These are phyloP conservation scores for Macquaria ambigua DNA, from an alignment of 2,113 vertebrate genomes.

Conservation along the genomic window DNA sequence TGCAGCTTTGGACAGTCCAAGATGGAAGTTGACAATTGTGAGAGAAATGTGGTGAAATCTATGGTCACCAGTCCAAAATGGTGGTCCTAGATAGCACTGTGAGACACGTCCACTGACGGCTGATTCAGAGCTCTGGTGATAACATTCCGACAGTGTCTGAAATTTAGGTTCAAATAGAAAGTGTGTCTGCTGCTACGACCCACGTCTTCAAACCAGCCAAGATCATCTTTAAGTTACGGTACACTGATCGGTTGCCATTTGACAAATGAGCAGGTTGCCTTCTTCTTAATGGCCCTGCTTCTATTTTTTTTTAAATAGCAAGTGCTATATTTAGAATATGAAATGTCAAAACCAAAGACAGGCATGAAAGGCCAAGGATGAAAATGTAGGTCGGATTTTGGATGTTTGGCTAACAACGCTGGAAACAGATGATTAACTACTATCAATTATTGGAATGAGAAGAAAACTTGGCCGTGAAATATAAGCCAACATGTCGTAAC, in stretches of 20 bases:
- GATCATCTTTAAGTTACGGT: background rate
- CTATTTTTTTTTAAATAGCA: background rate
- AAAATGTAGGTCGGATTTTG: background rate
- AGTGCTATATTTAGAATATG: constrained; percentile 33
- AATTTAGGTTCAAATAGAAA: no score
- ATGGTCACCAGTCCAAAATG: no score
- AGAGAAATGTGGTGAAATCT: no score
- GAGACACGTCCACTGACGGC: no score
- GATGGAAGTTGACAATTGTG: no score
- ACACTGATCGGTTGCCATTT: constrained; percentile 10
- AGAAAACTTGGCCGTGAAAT: background rate
- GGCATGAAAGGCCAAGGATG: background rate
- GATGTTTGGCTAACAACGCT: background rate
- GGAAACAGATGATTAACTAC: background rate
- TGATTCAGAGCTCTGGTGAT: no score
- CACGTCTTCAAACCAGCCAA: background rate
- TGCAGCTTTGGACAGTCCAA: no score
- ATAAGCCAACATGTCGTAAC: background rate
- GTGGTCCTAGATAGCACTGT: no score
- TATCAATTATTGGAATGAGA: background rate
- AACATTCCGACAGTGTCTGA: no score
- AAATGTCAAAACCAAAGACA: constrained; percentile 28
- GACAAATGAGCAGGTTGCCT: background rate
- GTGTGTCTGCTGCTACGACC: no score
- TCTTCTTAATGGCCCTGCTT: background rate